Base-by-base conservation (phyloP, 1,140 invertebrate species). In the Monochamus saltuarius region DNA sequence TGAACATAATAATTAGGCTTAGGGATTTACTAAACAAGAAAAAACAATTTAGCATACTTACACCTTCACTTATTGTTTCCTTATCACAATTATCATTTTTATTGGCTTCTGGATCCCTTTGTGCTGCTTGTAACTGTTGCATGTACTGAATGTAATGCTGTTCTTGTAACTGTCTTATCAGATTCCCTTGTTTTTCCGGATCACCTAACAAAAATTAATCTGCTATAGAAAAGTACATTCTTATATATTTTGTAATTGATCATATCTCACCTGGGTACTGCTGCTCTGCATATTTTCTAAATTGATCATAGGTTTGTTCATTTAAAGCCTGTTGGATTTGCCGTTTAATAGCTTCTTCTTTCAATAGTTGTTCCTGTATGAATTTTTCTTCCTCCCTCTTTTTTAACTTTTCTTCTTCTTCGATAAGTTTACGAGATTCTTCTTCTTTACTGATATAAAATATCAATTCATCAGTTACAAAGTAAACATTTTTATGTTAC, bases 101-200 rank as follows among this genome's bases (percentile, higher is more conserved):
- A 54, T 75, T 70, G 17, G 71, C 63, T 29, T 77, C 73, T 64
- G 77, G 72, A 58, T 65, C 59, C 55, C 66, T 58, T 59, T 75
- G 72, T 38, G 69, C 79, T 59, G 83, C 75, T 52, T 88, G 83
- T 35, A 88, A 69, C 72, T 92, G 94, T 72, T 97, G 91, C 87
- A 98, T 96, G 73, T 98, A 99, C 73, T 98, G 95, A 73, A 97
- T 93, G 75, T 97, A 99, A 79, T 99, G 96, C 70, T 98, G 94
- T 67, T 97, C 95, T 80, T 98, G 96, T 38, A 99, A 77, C 72
- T 98, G 95, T 45, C 87, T 82, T 50, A 99, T 94, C 13, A 98
- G 79, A 49, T 94, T 85, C 1, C 90, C 93, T 84, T 98, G 97
- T 82, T 97, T 91, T 68, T 97, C 92, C 7, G 89, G 89, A 79